A percentile compares a stretch with the other conserved stretches of the same genome.
phyloP scores from a whole-genome alignment of 2,797 vertebrate species.

The Gallinago nigripennis region DNA sequence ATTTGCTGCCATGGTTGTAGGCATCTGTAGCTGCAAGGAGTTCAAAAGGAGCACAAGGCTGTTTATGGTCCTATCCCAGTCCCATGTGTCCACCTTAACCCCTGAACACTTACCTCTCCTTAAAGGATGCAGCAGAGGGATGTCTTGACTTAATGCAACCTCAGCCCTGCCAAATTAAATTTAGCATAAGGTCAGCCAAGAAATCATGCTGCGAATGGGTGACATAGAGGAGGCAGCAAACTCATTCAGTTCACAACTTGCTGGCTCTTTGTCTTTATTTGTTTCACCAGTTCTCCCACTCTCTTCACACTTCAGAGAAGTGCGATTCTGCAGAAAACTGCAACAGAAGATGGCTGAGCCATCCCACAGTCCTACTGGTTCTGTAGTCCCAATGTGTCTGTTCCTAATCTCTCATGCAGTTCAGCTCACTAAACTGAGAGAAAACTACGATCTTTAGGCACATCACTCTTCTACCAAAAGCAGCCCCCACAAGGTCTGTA shows the following conservation, averaged over 20 bases:
- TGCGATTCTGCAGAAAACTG: background rate
- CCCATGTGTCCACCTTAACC: background rate
- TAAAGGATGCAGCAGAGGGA: background rate
- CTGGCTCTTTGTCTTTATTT: background rate
- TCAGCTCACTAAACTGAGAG: background rate
- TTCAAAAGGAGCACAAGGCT: background rate
- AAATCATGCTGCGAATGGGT: background rate
- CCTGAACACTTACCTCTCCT: background rate
- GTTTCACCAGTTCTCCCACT: background rate
- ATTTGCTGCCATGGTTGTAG: constrained; percentile 1
- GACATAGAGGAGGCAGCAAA: background rate
- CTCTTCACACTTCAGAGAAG: background rate
- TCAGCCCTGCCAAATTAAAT: background rate
- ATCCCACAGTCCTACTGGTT: background rate
- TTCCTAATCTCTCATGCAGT: background rate
- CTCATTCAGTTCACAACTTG: background rate
- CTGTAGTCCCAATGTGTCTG: background rate
- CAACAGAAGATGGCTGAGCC: background rate
- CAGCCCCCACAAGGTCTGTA: background rate
- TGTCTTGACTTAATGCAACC: background rate
- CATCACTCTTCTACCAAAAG: background rate
- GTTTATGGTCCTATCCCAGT: background rate
- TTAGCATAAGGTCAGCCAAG: background rate
- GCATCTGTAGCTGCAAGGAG: background rate
- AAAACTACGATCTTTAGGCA: background rate